A percentile compares a stretch with the other conserved stretches of the same genome.
phyloP scores from a whole-genome alignment of 2,888 invertebrate genomes.

The Leucozona laternaria region DNA sequence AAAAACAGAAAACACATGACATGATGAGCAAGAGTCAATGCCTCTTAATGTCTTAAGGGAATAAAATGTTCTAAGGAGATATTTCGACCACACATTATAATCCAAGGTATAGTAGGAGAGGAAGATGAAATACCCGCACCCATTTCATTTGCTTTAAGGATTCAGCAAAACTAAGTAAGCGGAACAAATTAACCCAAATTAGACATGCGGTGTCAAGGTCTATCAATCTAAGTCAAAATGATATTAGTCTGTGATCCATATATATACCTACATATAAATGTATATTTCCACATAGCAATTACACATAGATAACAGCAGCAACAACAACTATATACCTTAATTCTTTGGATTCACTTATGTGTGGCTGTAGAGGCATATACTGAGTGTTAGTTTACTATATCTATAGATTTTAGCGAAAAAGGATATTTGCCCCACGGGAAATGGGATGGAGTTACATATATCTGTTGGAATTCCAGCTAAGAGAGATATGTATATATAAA shows the following conservation, averaged over 20 bases:
- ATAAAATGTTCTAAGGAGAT: conserved; percentile 73
- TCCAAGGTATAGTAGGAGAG: conserved; percentile 18
- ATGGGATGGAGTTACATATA: conserved; percentile 55
- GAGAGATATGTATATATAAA: neutral
- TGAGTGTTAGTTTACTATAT: neutral
- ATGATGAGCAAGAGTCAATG: conserved; percentile 53
- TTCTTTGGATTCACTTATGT: conserved; percentile 11
- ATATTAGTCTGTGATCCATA: conserved; percentile 61
- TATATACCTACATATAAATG: neutral
- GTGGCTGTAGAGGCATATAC: neutral
- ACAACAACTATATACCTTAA: neutral
- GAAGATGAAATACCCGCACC: conserved; percentile 38
- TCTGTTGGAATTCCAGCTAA: conserved; percentile 46
- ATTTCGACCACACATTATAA: conserved; percentile 69
- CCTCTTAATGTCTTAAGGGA: conserved; percentile 67
- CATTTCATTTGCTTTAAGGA: conserved; percentile 41
- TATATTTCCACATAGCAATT: conserved; percentile 7
- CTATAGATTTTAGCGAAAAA: conserved; percentile 28
- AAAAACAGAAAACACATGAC: conserved; percentile 32
- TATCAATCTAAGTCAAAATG: conserved; percentile 76
- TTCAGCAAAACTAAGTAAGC: conserved; percentile 73
- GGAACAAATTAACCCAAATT: conserved; percentile 76
- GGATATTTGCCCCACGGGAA: conserved; percentile 44
- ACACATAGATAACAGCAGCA: neutral
- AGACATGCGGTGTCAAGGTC: conserved; percentile 76